Base-by-base conservation (phyloP, 2,888 invertebrate genomes). In the Erebia epiphron region DNA sequence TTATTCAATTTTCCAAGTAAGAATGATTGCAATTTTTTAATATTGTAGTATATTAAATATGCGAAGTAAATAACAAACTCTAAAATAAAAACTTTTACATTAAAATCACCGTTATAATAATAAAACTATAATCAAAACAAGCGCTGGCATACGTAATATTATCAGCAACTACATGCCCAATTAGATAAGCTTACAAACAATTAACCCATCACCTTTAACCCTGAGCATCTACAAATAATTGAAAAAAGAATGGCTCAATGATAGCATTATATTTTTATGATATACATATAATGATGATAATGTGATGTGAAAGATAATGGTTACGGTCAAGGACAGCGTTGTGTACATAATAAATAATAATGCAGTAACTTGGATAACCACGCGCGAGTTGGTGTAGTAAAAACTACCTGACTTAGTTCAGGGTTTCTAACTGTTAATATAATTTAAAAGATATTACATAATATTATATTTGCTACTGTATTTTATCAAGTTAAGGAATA, bases 191-290 rank as follows among this genome's bases (percentile, higher is more conserved):
- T 54, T 5, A 54, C 7, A 26, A 18, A 10, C 8, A 43, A 56
- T 54, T 70, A 67, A 73, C 70, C 54, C 54, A 57, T 14, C 21
- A 57, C 56, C 75, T 67, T 46, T 66, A 69, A 75, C 78, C 76
- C 67, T 43, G 63, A 68, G 64, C 71, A 41, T 61, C 26, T 16
- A 61, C 46, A 43, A 60, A 46, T 62, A 65, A 58, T 68, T 68
- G 61, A 56, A 67, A 67, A 52, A 9, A 52, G 67, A 63, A 68
- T 50, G 21, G 43, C 26, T 26, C 7, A 56, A 64, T 69, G 63
- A 16, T 18, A 18, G 43, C 21, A 61, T 26, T 46, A 14, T 13
- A 60, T 16, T 3, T 60, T 16, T 1, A 60, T 60, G 21, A 21
- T 62, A 46, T 14, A 61, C 18, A 46, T 61, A 67, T 54, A 14